These are phyloP conservation scores for Leptopilina drosophilae DNA, from an alignment of 2,888 invertebrate genomes.

Conservation along the genomic window DNA sequence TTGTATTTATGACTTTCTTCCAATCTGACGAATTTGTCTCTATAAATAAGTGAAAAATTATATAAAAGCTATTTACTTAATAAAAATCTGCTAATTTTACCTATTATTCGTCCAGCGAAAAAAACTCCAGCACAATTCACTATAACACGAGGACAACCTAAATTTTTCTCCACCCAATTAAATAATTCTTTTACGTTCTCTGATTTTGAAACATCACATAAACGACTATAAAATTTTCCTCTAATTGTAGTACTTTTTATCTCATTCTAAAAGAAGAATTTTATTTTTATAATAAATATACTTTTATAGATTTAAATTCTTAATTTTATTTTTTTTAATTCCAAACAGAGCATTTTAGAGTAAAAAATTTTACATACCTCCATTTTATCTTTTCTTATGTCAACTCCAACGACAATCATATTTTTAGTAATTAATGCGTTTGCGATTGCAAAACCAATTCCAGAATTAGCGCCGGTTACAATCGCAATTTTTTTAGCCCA, in stretches of 20 bases:
- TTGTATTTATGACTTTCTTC: constrained; percentile 61
- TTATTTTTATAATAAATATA: neutral
- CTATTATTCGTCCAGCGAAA: constrained; percentile 57
- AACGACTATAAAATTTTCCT: constrained; percentile 68
- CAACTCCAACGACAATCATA: constrained; percentile 79
- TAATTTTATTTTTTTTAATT: neutral
- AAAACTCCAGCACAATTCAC: constrained; percentile 75
- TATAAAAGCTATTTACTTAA: neutral
- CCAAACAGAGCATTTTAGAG: neutral
- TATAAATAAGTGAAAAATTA: constrained; percentile 42
- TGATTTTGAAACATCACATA: constrained; percentile 72
- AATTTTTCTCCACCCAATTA: constrained; percentile 68
- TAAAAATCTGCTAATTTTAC: constrained; percentile 46
- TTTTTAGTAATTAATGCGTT: constrained; percentile 77
- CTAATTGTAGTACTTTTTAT: constrained; percentile 46
- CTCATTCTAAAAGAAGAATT: constrained; percentile 39
- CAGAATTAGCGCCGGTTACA: constrained; percentile 82
- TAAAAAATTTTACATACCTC: constrained; percentile 61
- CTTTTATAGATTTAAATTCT: too few species aligned
- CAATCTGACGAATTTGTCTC: constrained; percentile 56
- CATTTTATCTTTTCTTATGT: constrained; percentile 77
- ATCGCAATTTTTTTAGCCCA: constrained; percentile 82
- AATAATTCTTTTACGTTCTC: constrained; percentile 69
- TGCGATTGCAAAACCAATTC: constrained; percentile 79
- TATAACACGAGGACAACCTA: constrained; percentile 72